Evolutionary conservation across 2,888 invertebrate species (phyloP).

Genomic region (Octodonta nipae): DNA sequence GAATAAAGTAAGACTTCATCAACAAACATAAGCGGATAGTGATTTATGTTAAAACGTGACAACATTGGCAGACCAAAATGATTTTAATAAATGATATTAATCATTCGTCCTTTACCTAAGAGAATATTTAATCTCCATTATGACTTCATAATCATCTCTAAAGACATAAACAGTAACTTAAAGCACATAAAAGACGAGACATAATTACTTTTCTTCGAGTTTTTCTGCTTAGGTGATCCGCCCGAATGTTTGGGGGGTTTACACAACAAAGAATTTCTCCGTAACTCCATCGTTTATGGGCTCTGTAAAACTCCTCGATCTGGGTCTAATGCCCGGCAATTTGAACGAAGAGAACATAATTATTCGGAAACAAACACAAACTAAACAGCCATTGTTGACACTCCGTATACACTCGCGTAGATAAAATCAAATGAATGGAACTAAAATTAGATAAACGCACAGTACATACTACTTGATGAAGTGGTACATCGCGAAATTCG

Average conservation of each 20-base stretch:
- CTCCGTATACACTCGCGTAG: neutral
- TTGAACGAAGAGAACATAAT: conserved; percentile 47
- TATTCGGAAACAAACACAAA: conserved; percentile 5
- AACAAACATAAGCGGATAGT: too few species aligned
- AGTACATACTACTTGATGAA: too few species aligned
- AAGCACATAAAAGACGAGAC: too few species aligned
- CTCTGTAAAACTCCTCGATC: conserved; percentile 41
- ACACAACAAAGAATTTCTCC: conserved; percentile 34
- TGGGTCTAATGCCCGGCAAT: conserved; percentile 39
- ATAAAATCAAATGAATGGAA: conserved; percentile 12
- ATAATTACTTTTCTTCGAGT: conserved; percentile 31
- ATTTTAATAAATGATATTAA: too few species aligned
- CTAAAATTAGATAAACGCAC: conserved; percentile 11
- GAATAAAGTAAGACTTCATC: too few species aligned
- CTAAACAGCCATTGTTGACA: conserved; percentile 1
- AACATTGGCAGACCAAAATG: too few species aligned
- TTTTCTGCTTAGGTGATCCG: conserved; percentile 38
- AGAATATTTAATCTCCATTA: too few species aligned
- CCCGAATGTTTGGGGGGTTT: conserved; percentile 47
- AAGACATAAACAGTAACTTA: too few species aligned
- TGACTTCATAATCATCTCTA: too few species aligned
- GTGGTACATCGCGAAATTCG: too few species aligned
- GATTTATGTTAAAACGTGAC: too few species aligned
- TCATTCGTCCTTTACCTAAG: too few species aligned
- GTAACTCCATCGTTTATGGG: conserved; percentile 26